Conservation (phyloP, 2,113 vertebrate genomes). For the Burhinus bistriatus region DNA sequence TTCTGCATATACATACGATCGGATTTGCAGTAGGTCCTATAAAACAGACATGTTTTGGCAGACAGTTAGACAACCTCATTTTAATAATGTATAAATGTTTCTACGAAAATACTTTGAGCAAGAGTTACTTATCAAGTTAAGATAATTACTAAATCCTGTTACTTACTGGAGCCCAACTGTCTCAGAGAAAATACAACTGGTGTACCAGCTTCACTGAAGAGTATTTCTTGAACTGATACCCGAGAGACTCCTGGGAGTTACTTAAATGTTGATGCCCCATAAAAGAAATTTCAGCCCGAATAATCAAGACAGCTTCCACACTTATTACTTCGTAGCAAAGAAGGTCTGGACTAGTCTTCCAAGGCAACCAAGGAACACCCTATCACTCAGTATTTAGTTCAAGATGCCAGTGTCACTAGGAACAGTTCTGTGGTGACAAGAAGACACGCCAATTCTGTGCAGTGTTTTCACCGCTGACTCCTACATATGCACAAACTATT, state of each 20-base stretch:
- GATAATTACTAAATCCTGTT: neutral
- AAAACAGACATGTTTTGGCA: neutral
- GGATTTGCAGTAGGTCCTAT: conserved; percentile 92
- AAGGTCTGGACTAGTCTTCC: neutral
- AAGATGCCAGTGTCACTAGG: neutral
- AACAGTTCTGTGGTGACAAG: neutral
- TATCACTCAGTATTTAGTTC: neutral
- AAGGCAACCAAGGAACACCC: neutral
- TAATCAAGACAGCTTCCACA: neutral
- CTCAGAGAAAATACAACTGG: neutral
- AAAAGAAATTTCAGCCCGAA: neutral
- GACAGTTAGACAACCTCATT: neutral
- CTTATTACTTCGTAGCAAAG: neutral
- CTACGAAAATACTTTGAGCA: neutral
- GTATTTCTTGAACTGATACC: neutral
- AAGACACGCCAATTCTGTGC: neutral
- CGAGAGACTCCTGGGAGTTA: neutral
- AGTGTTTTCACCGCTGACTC: neutral
- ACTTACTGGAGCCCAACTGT: neutral
- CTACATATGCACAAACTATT: neutral
- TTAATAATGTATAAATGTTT: neutral
- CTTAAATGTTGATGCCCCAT: neutral
- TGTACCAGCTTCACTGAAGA: neutral
- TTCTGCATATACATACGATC: conserved; percentile 91
- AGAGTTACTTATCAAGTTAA: neutral